These are phyloP conservation scores for Psilopsiagon aurifrons DNA, from an alignment of 2,113 vertebrate genomes.

Conservation along the genomic window DNA sequence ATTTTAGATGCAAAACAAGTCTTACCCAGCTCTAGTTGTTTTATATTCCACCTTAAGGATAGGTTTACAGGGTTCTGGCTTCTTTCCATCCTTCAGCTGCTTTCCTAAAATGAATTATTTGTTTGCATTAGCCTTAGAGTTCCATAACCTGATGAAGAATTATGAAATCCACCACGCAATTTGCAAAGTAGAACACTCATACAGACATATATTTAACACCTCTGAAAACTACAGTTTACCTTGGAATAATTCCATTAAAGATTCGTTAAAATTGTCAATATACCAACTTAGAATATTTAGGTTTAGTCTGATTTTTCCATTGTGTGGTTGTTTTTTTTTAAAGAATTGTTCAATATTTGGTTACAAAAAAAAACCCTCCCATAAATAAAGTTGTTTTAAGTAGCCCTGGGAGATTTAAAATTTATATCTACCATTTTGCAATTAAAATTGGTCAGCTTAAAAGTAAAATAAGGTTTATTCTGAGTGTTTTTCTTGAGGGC, in stretches of 20 bases:
- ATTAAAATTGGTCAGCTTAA: background rate
- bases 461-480: background rate
- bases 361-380: background rate
- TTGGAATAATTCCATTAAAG: background rate
- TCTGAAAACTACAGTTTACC: background rate
- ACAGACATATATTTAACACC: background rate
- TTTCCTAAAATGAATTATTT: slow-evolving; percentile 89
- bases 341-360: background rate
- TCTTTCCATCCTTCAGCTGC: slow-evolving; percentile 98
- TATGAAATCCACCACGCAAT: background rate
- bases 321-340: background rate
- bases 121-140: slow-evolving; percentile 68
- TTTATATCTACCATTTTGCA: background rate
- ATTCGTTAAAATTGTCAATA: background rate
- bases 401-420: background rate
- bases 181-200: background rate
- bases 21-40: slow-evolving; percentile 94
- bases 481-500: background rate
- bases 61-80: slow-evolving; percentile 98
- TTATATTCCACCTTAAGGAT: slow-evolving; percentile 99
- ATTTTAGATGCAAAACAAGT: background rate
- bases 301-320: too few species aligned
- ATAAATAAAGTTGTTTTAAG: background rate
- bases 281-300: background rate
- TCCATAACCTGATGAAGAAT: background rate